Conservation (phyloP, 2,797 vertebrate species). For the Mergus octosetaceus region DNA sequence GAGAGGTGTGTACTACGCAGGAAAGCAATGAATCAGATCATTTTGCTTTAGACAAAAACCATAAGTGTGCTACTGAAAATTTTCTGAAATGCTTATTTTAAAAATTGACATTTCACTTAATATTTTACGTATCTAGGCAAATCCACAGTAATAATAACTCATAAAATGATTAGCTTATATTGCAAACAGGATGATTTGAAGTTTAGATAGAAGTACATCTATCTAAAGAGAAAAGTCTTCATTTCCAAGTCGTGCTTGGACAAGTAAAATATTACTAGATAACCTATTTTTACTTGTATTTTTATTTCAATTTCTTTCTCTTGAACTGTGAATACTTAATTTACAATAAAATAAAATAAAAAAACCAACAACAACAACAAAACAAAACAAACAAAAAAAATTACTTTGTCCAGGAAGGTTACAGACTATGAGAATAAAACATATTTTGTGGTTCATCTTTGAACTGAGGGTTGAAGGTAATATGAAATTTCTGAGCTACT, state of each 20-base stretch:
- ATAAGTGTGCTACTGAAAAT: neutral
- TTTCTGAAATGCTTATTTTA: neutral
- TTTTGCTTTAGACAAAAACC: neutral
- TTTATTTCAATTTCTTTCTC: neutral
- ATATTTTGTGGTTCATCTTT: neutral
- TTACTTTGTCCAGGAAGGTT: neutral
- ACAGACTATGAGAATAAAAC: neutral
- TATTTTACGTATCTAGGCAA: neutral
- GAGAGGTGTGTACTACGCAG: neutral
- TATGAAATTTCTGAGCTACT: neutral
- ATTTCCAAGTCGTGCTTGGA: neutral
- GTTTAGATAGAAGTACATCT: neutral
- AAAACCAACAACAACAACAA: neutral
- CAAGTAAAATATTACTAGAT: neutral
- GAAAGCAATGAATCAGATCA: neutral
- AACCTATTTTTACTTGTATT: neutral
- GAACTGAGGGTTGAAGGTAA: neutral
- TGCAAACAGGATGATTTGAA: neutral
- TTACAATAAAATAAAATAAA: neutral
- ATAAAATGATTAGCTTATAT: neutral
- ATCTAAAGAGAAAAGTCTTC: neutral
- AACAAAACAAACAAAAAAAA: neutral
- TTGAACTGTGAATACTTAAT: neutral
- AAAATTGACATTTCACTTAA: neutral
- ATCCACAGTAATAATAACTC: neutral